Percentiles rank a stretch among this genome's conserved stretches.
phyloP scores from a whole-genome alignment of 2,113 vertebrate genomes.

The Brachyistius frenatus region DNA sequence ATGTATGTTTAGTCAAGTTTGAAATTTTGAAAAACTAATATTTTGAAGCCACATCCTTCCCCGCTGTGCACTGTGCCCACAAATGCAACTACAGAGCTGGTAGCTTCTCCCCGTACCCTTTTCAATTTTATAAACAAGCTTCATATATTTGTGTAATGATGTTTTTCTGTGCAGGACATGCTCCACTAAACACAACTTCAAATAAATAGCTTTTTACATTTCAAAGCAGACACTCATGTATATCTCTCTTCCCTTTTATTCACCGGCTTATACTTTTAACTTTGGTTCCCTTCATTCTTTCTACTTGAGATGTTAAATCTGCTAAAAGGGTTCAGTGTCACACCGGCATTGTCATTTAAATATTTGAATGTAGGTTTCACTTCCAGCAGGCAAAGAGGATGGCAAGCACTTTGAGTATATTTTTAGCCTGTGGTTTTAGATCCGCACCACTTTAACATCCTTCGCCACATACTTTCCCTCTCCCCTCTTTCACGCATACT shows the following conservation, averaged over 20 bases:
- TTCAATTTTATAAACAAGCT: conserved; percentile 53
- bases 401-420: conserved; percentile 68
- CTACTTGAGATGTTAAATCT: conserved; percentile 65
- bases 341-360: conserved; percentile 75
- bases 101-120: conserved; percentile 10
- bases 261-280: conserved; percentile 56
- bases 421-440: conserved; percentile 62
- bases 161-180: conserved; percentile 43
- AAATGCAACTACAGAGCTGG: conserved; percentile 27
- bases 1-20: conserved; percentile 1
- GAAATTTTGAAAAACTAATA: conserved; percentile 14
- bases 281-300: conserved; percentile 51
- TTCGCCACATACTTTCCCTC: not conserved
- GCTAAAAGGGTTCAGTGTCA: conserved; percentile 74
- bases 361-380: conserved; percentile 74
- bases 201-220: conserved; percentile 55
- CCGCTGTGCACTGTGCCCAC: conserved; percentile 37
- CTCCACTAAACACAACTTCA: conserved; percentile 51
- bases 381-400: conserved; percentile 51
- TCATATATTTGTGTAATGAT: conserved; percentile 59
- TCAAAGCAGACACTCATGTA: conserved; percentile 42
- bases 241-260: not conserved
- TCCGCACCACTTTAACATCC: conserved; percentile 42
- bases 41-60: conserved; percentile 17
- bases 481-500: conserved; percentile 15